A percentile compares a stretch with the other conserved stretches of the same genome.
These are phyloP conservation scores for Rhincodon typus DNA, from an alignment of 2,797 vertebrate species.

Conservation along the genomic window DNA sequence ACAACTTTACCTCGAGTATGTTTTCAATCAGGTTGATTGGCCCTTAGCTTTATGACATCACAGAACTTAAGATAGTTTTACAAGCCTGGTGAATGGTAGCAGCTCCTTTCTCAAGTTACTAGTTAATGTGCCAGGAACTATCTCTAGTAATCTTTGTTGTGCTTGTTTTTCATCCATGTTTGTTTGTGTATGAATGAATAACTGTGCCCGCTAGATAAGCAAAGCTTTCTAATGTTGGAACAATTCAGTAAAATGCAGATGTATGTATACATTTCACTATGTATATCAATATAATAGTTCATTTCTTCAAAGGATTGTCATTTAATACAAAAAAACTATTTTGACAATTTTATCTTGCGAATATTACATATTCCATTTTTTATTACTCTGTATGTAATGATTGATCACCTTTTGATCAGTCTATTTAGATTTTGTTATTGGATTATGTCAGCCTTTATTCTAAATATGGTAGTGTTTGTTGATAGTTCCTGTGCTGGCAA, in stretches of 20 bases:
- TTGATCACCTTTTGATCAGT: neutral
- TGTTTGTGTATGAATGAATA: conserved; percentile 17
- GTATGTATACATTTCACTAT: neutral
- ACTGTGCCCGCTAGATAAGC: neutral
- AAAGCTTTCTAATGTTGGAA: conserved; percentile 12
- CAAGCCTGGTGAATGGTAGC: neutral
- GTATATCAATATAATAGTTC: too few species aligned
- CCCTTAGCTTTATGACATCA: neutral
- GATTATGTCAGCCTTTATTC: neutral
- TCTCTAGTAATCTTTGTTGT: neutral
- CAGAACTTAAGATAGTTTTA: neutral
- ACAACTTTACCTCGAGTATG: neutral
- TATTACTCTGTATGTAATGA: neutral
- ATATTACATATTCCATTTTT: neutral
- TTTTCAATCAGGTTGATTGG: conserved; percentile 17
- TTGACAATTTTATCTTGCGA: neutral
- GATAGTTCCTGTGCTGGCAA: neutral
- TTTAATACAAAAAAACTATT: neutral
- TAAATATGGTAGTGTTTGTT: neutral
- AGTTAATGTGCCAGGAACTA: neutral
- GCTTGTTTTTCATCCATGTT: conserved; percentile 20
- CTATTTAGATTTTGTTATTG: neutral
- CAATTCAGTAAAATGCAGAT: neutral
- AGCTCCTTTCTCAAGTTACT: neutral
- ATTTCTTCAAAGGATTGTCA: neutral